Conservation (phyloP, 2,113 vertebrate species). For the Odobenus rosmarus region DNA sequence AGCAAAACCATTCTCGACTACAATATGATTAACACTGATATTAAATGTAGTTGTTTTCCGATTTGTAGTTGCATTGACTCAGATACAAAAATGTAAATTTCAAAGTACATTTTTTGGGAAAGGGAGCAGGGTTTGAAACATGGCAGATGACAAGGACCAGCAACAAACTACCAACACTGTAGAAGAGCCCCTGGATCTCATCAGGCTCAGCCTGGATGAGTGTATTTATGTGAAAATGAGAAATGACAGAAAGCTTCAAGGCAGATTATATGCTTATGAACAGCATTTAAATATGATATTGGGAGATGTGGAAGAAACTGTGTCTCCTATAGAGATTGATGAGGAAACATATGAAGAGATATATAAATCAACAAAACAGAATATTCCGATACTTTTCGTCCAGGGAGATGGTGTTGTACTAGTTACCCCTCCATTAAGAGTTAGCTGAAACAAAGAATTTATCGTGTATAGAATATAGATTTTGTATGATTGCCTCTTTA, state of each 20-base stretch:
- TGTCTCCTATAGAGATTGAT: not conserved
- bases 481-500: not conserved
- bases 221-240: not conserved
- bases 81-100: not conserved
- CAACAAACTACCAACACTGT: not conserved
- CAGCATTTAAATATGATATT: not conserved
- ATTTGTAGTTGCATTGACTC: not conserved
- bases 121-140: not conserved
- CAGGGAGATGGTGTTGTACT: not conserved
- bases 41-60: not conserved
- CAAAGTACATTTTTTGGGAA: not conserved
- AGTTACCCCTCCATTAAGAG: not conserved
- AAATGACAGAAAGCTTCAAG: not conserved
- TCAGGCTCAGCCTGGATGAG: not conserved
- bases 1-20: not conserved
- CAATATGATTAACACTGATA: not conserved
- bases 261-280: not conserved
- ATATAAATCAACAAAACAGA: not conserved
- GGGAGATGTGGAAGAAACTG: not conserved
- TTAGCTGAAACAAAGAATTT: not conserved
- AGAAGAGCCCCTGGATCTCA: not conserved
- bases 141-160: not conserved
- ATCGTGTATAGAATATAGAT: not conserved
- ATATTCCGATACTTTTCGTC: not conserved
- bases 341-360: not conserved